Percentiles rank a stretch among this genome's conserved stretches.
phyloP scores from a whole-genome alignment of 2,888 invertebrate species.

The Clunio marinus region DNA sequence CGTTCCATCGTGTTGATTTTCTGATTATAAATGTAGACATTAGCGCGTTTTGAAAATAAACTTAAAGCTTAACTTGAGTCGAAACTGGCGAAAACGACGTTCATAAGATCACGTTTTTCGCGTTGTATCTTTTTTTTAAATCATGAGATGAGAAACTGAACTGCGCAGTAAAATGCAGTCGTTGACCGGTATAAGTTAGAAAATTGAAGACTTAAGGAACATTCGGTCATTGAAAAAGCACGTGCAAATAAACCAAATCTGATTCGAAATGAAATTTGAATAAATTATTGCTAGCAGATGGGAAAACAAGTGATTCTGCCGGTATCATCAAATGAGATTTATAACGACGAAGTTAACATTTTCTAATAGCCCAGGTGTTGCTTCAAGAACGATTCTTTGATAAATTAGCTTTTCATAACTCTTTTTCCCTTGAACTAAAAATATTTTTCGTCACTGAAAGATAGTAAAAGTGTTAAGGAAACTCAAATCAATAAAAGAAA shows the following conservation, averaged over 20 bases:
- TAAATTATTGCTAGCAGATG: neutral
- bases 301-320: neutral
- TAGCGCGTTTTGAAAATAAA: too few relatives aligned
- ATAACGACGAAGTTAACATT: neutral
- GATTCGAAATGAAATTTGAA: neutral
- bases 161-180: neutral
- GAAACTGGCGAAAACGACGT: too few relatives aligned
- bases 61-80: too few relatives aligned
- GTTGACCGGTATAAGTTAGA: too few relatives aligned
- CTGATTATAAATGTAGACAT: too few relatives aligned
- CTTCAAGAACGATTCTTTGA: neutral
- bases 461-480: constrained; percentile 7
- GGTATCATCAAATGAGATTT: neutral
- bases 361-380: constrained; percentile 11
- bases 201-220: too few relatives aligned
- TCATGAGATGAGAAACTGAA: too few relatives aligned
- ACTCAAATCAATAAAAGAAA: neutral
- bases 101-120: too few relatives aligned
- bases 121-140: too few relatives aligned
- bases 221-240: neutral
- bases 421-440: neutral
- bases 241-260: neutral
- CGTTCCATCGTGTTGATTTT: too few relatives aligned
- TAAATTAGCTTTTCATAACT: neutral
- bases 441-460: too few relatives aligned